A percentile compares a stretch with the other conserved stretches of the same genome.
Conservation (phyloP, 2,888 invertebrate genomes). For the Rotaria sp. region DNA sequence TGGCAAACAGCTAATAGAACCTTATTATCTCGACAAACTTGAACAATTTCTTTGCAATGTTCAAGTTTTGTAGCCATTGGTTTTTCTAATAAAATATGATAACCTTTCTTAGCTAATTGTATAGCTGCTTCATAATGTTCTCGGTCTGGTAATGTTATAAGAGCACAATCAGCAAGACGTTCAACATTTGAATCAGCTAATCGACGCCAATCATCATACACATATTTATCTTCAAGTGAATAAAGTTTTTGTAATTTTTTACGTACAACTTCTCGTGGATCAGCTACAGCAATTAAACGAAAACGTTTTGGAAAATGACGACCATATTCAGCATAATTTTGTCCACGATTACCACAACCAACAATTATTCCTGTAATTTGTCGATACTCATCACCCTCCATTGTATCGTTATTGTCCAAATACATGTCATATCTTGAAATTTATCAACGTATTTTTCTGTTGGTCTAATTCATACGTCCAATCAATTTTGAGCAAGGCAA, state of each 20-base stretch:
- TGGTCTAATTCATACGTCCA: not conserved
- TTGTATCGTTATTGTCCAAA: not conserved
- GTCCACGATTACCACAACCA: conserved; percentile 52
- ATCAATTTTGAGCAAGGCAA: not conserved
- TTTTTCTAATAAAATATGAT: conserved; percentile 57
- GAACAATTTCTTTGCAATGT: conserved; percentile 55
- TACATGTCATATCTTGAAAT: too few species aligned
- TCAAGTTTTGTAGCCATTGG: conserved; percentile 56
- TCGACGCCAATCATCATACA: conserved; percentile 34
- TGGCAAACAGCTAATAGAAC: conserved; percentile 56
- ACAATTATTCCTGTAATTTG: conserved; percentile 45
- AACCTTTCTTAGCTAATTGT: conserved; percentile 55
- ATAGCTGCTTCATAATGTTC: conserved; percentile 53
- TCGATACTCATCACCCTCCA: not conserved
- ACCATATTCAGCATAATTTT: conserved; percentile 49
- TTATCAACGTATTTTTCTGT: not conserved
- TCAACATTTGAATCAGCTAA: conserved; percentile 43
- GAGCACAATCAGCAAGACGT: conserved; percentile 53
- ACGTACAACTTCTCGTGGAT: conserved; percentile 39
- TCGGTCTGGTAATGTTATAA: conserved; percentile 52
- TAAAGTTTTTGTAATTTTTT: conserved; percentile 33
- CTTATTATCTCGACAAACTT: conserved; percentile 49
- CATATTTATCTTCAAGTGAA: conserved; percentile 9
- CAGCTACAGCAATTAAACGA: conserved; percentile 46
- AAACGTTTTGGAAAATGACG: conserved; percentile 46